Evolutionary conservation across 2,113 vertebrate species (phyloP).

Genomic region (Turdus rufiventris): DNA sequence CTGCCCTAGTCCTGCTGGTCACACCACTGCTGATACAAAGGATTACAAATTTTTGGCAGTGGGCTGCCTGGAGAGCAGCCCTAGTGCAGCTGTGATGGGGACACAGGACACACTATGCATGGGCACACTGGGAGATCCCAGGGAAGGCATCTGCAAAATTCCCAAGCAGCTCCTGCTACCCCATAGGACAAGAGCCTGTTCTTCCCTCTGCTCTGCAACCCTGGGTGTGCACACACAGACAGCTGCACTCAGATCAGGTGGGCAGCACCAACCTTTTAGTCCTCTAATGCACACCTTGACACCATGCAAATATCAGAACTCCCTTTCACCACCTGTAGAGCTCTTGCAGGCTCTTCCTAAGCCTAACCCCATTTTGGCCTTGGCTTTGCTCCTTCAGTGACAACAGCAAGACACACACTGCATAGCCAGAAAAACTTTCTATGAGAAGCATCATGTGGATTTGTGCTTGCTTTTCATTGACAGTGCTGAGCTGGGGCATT

Average conservation of each 20-base stretch:
- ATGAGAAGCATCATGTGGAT: fast-evolving
- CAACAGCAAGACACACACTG: fast-evolving
- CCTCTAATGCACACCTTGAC: not conserved
- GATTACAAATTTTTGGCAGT: not conserved
- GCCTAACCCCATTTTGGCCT: not conserved
- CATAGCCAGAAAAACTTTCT: not conserved
- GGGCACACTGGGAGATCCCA: not conserved
- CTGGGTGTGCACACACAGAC: not conserved
- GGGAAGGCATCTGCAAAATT: not conserved
- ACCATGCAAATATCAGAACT: fast-evolving
- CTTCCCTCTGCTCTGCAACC: not conserved
- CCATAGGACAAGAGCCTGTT: fast-evolving
- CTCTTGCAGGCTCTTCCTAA: not conserved
- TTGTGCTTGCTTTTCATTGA: not conserved
- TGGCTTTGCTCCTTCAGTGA: not conserved
- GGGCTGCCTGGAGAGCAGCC: not conserved
- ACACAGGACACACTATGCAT: fast-evolving
- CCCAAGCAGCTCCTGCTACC: not conserved
- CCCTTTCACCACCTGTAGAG: not conserved
- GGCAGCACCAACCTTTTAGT: not conserved
- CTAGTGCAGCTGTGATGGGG: not conserved
- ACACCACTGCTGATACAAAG: not conserved
- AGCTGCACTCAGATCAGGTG: fast-evolving
- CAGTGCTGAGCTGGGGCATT: not conserved
- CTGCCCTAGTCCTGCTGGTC: not conserved